Evolutionary conservation across 2,797 vertebrate genomes (phyloP).

Genomic region (Lophura swinhoii): DNA sequence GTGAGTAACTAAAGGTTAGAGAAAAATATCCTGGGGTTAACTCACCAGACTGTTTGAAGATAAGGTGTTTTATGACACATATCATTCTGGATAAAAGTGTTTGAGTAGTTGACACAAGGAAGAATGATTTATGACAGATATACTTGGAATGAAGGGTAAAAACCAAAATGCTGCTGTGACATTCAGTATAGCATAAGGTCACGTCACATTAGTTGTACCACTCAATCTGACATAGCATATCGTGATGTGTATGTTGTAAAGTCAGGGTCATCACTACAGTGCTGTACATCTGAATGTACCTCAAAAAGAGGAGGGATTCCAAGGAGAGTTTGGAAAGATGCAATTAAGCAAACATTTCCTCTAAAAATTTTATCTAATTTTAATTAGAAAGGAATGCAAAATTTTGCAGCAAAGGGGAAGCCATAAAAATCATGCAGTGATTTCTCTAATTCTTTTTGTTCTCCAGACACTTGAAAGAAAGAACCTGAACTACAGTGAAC

Average conservation of each 20-base stretch:
- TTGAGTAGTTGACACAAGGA: conserved; percentile 16
- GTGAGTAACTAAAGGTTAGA: neutral
- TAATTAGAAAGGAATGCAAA: neutral
- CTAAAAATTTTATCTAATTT: neutral
- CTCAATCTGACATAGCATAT: neutral
- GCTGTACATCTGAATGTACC: neutral
- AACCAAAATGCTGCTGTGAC: neutral
- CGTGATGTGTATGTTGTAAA: neutral
- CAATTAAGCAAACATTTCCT: neutral
- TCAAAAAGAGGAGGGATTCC: neutral
- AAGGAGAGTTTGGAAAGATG: neutral
- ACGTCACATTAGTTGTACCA: neutral
- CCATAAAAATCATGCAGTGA: neutral
- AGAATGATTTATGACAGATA: conserved; percentile 29
- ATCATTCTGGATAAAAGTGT: neutral
- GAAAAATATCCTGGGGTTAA: neutral
- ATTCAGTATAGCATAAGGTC: conserved; percentile 7
- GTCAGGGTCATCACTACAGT: neutral
- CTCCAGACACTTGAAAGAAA: neutral
- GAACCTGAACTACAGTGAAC: neutral
- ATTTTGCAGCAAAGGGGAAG: neutral
- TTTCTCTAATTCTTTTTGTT: neutral
- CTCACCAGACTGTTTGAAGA: neutral
- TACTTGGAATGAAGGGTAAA: neutral
- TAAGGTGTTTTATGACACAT: conserved; percentile 1